These are phyloP conservation scores for Nomada goodeniana DNA, from an alignment of 2,888 invertebrate species.

Conservation along the genomic window DNA sequence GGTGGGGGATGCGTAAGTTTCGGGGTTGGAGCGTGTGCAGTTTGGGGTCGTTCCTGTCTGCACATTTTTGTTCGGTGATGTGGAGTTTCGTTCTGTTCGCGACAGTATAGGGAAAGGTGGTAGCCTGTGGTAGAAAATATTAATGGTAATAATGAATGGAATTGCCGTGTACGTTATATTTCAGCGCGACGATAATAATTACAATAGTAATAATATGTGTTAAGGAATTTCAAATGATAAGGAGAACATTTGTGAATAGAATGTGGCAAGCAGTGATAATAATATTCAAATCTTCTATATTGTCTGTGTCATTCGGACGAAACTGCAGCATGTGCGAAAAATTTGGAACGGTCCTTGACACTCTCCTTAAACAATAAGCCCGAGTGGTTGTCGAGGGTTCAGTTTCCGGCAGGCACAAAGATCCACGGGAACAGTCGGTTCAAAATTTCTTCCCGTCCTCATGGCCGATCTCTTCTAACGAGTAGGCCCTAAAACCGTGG, in stretches of 20 bases:
- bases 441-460: constrained; percentile 13
- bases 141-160: no score
- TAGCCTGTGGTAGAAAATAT: no score
- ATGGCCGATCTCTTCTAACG: neutral
- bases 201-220: no score
- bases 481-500: constrained; percentile 22
- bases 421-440: constrained; percentile 3
- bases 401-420: constrained; percentile 24
- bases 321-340: constrained; percentile 6
- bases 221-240: no score
- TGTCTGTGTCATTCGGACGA: neutral
- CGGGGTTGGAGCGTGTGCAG: neutral
- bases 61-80: no score
- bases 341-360: neutral
- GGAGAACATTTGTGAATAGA: no score
- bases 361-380: neutral
- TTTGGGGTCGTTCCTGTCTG: neutral
- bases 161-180: no score
- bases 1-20: constrained; percentile 1
- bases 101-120: no score
- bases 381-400: constrained; percentile 28
- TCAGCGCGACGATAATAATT: no score
- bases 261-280: no score
- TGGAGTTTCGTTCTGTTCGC: no score
- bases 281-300: no score